Base-by-base conservation (phyloP, 1,140 invertebrate genomes). In the Colletes gigas region DNA sequence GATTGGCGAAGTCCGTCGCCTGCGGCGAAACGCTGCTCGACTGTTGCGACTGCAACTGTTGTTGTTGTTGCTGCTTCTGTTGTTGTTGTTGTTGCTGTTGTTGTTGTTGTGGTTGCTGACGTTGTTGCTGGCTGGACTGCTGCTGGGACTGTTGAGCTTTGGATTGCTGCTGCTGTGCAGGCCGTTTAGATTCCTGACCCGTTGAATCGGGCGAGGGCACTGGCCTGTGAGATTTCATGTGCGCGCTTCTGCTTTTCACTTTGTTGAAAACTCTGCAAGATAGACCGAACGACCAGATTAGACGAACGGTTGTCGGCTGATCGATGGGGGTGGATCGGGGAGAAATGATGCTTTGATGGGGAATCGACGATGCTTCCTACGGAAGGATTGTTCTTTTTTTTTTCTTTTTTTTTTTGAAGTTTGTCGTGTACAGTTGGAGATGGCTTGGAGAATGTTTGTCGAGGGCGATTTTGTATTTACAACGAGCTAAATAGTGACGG, bases 211-310 rank as follows among this genome's bases (percentile, higher is more conserved):
- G 91, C 75, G 91, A 92, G 82, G 93, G 92, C 59, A 93, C 92
- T 90, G 97, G 96, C 89, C 97, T 96, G 94, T 99, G 98, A 81
- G 98, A 98, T 94, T 99, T 99, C 98, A 99, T 99, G 94, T 99
- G 98, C 74, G 98, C 98, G 95, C 98, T 99, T 94, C 98, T 96
- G 95, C 98, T 99, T 95, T 99, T 99, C 88, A 99, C 97, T 96
- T 99, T 99, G 94, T 96, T 96, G 95, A 99, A 99, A 93, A 98
- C 96, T 95, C 98, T 99, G 95, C 87, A 95, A 96, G 92, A 94
- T 91, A 94, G 93, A 81, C 78, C 92, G 87, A 92, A 90, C 14
- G 17, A 7, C 0, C 17, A 4, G 0, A 19, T 77, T 30, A 65
- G 12, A 14, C 6, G 17, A 1, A 5, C 3, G 8, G 10, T n/a